Base-by-base conservation (phyloP, 1,140 invertebrate genomes). In the Micrasema minimum region DNA sequence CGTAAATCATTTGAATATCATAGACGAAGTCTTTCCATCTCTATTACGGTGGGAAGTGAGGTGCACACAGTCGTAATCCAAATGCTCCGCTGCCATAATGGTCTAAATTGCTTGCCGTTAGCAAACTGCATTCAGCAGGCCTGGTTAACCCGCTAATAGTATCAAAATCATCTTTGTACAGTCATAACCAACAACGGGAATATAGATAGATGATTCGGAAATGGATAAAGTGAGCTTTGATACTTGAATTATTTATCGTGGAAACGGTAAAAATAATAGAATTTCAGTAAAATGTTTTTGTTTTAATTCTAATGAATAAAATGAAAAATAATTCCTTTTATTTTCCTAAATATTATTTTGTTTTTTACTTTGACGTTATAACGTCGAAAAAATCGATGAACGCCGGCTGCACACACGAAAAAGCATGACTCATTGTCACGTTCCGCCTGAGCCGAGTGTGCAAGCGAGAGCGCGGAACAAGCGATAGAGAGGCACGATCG, bases 101-200 rank as follows among this genome's bases (percentile, higher is more conserved):
- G 50, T n/a, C 5, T 14, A 26, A 53, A 53, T 31, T 6, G 50
- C 23, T 31, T 53, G 20, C 50, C 20, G 10, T 14, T 16, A 14
- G 50, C 50, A 31, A 53, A 53, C 50, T 53, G 23, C 50, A 22
- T 11, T 20, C n/a, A n/a, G n/a, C n/a, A n/a, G n/a, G n/a, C n/a
- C 50, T n/a, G 23, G 46, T 48, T 53, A 26, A 35, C 22, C 50
- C 11, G 9, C 50, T 53, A 53, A 53, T 53, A 22, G 50, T 9
- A 22, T 31, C 23, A n/a, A 10, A 22, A n/a, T 2, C 50, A 53
- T 31, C n/a, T 51, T 51, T 20, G 11, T 51, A 5, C n/a, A n/a
- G n/a, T n/a, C n/a, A n/a, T 51, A 20, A 6, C 6, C 48, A 10
- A 20, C n/a, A 51, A 51, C 4, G 2, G 48, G 48, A 51, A 23